Base-by-base conservation (phyloP, 2,113 vertebrate genomes). In the Osmerus eperlanus region DNA sequence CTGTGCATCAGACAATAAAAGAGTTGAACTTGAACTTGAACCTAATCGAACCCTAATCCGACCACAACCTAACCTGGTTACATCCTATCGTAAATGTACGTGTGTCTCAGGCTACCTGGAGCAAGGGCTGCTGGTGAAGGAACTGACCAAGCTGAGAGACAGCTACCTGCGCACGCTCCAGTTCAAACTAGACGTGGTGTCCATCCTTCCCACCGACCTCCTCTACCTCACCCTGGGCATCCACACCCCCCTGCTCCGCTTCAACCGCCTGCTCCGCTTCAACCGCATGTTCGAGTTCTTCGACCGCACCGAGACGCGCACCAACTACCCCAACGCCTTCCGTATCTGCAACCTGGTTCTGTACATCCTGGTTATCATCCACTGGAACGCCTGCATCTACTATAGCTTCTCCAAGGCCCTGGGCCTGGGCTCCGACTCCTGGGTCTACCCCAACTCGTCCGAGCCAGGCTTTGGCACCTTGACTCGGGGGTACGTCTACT, bases 371-470 rank as follows among this genome's bases (percentile, higher is more conserved):
- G 87, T 99, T 71, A 98, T 99, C 83, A 99, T 99, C 78, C 97
- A 99, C 79, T 99, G 96, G 97, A 99, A 99, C 0, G 96, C 95
- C 9, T 99, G 96, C 77, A 95, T 93, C 47, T 99, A 98, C 79
- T 99, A 94, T 0, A 95, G 95, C 81, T 97, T 99, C 84, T 99
- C 97, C 53, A 97, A 97, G 79, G 88, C 93, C 62, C 93, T 99
- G 19, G 97, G 96, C 41, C 95, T 99, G 51, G 97, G 97, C 7
- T 91, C 93, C 0, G 96, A 99, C 77, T 92, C 92, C 2, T 99
- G 97, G 97, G 97, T 99, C 58, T 99, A 99, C 23, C 96, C 97
- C 12, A 98, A 98, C 0, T 77, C 94, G 51, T 96, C 96, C 0
- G 94, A 97, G 47, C 94, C 96, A 0, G 90, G 94, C 74, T 95